Conservation (phyloP, 2,888 invertebrate genomes). For the Lasioglossum lativentre region DNA sequence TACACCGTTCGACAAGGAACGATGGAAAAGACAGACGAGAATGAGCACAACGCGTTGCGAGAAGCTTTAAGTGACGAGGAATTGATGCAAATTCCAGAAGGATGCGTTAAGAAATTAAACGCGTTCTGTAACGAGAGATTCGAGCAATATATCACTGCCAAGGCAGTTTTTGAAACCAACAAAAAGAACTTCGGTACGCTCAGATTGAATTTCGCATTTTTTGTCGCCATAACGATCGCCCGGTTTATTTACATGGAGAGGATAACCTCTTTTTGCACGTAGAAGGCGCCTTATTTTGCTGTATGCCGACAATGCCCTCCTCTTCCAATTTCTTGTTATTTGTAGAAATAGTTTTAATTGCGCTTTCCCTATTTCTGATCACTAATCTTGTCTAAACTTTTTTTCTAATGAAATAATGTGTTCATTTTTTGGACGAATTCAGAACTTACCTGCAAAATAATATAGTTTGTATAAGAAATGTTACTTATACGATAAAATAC, state of each 20-base stretch:
- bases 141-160: slow-evolving; percentile 90
- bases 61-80: slow-evolving; percentile 86
- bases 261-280: slow-evolving; percentile 31
- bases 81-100: slow-evolving; percentile 86
- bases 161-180: slow-evolving; percentile 90
- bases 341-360: background rate
- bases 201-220: slow-evolving; percentile 19
- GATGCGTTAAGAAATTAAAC: slow-evolving; percentile 88
- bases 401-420: background rate
- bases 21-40: slow-evolving; percentile 82
- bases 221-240: slow-evolving; percentile 4
- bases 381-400: background rate
- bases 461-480: background rate
- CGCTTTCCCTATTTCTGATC: background rate
- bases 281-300: background rate
- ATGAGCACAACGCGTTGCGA: slow-evolving; percentile 82
- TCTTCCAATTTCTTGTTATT: background rate
- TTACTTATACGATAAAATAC: too few relatives aligned
- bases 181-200: slow-evolving; percentile 88
- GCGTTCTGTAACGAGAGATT: slow-evolving; percentile 87
- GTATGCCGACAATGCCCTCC: background rate
- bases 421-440: background rate
- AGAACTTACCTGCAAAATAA: background rate
- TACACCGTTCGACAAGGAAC: background rate
- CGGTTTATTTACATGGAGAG: slow-evolving; percentile 45